These are phyloP conservation scores for Protaetia brevitarsis DNA, from an alignment of 1,140 invertebrate genomes.

Conservation along the genomic window DNA sequence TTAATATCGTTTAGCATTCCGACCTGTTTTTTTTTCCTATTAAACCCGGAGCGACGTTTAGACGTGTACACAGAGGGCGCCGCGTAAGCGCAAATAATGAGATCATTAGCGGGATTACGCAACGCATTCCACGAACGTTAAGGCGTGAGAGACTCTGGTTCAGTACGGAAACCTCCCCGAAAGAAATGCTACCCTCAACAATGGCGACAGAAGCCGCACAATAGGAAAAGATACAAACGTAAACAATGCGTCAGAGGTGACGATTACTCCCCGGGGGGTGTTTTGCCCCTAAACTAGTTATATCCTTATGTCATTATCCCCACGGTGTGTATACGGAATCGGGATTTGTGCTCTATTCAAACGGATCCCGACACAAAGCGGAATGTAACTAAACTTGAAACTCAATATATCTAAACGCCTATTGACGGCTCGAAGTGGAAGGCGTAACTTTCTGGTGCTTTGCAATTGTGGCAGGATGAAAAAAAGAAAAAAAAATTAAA, in stretches of 20 bases:
- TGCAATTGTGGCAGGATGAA: no score
- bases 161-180: not conserved
- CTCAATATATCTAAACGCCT: not conserved
- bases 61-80: not conserved
- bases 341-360: constrained; percentile 18
- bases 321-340: constrained; percentile 2
- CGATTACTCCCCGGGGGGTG: constrained; percentile 32
- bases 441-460: no score
- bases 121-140: not conserved
- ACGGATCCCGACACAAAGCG: not conserved
- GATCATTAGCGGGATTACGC: constrained; percentile 10
- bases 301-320: constrained; percentile 35
- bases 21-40: not conserved
- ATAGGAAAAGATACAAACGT: constrained; percentile 31
- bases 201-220: constrained; percentile 11
- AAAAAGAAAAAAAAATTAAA: no score
- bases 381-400: constrained; percentile 12
- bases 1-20: not conserved
- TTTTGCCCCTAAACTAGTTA: constrained; percentile 34
- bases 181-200: not conserved
- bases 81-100: not conserved
- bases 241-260: constrained; percentile 34
- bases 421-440: not conserved
- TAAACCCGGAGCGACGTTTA: not conserved
- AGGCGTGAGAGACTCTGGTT: constrained; percentile 7